phyloP scores from a whole-genome alignment of 1,140 invertebrate genomes.

The Papilio polytes region DNA sequence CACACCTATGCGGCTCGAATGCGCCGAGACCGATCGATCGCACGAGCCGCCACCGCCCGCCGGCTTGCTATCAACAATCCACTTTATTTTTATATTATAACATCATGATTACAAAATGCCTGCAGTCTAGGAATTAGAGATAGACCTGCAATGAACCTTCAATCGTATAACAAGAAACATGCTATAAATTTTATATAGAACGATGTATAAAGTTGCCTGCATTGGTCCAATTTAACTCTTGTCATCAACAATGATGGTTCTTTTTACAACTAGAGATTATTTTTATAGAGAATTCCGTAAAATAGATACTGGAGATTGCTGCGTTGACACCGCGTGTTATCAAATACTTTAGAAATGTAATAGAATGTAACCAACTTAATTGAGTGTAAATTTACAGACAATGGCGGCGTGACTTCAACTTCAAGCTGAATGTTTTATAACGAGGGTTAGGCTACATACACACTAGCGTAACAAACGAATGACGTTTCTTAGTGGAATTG shows the following conservation, averaged over 20 bases:
- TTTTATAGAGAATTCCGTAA: too few species aligned
- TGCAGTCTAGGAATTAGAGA: neutral
- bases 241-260: too few species aligned
- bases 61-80: neutral
- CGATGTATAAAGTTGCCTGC: too few species aligned
- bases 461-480: too few species aligned
- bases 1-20: conserved; percentile 44
- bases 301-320: too few species aligned
- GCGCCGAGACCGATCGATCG: conserved; percentile 31
- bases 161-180: too few species aligned
- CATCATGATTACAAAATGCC: neutral
- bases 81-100: conserved; percentile 11
- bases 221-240: too few species aligned
- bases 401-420: neutral
- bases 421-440: neutral
- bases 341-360: neutral
- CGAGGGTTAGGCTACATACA: neutral
- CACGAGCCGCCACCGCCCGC: neutral
- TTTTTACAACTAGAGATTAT: too few species aligned
- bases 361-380: neutral
- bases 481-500: too few species aligned
- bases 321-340: neutral
- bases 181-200: too few species aligned
- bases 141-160: too few species aligned
- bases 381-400: neutral